Base-by-base conservation (phyloP, 1,140 invertebrate species). In the Sweltsa coloradensis region DNA sequence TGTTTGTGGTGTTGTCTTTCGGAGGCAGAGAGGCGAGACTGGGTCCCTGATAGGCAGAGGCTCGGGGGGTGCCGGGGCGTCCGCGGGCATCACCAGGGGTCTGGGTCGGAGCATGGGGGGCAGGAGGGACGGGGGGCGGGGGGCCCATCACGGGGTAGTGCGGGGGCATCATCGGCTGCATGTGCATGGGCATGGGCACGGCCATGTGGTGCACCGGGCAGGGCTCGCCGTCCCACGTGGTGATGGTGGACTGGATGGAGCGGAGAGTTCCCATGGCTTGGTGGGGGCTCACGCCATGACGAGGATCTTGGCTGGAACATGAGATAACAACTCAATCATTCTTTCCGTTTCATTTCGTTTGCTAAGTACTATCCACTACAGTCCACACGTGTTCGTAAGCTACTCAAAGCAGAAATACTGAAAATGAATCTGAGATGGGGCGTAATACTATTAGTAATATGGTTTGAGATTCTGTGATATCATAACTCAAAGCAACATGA, bases 151-250 rank as follows among this genome's bases (percentile, higher is more conserved):
- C 14, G 4, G 14, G 34, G 4, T n/a, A 24, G 23, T 21, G 45
- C n/a, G 44, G 44, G 16, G 44, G 29, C 18, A 24, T 22, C 22
- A 29, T 25, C 11, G 44, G 31, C 3, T 34, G 45, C n/a, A 47
- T 16, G 11, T 39, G 3, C 19, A 25, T 27, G 14, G 26, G 45
- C 13, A 40, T 7, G 16, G 37, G n/a, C 24, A 34, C n/a, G 5
- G 22, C 6, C 25, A 44, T 19, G 39, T 49, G 47, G 18, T 49
- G 47, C 16, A 49, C 47, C 2, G 47, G 47, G 22, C 47, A 49
- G 11, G 47, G 47, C 22, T 49, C 47, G 11, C 47, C 47, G 26
- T 49, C 47, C 47, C 47, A 49, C 7, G 47, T 49, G 7, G 23
- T 21, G 16, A 49, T 13, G 3, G 41, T 42, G 3, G 39, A 44